Evolutionary conservation across 2,113 vertebrate genomes (phyloP), one percentile per base, ranked within the genome.

Genomic region (Rhodinocichla rosea): DNA sequence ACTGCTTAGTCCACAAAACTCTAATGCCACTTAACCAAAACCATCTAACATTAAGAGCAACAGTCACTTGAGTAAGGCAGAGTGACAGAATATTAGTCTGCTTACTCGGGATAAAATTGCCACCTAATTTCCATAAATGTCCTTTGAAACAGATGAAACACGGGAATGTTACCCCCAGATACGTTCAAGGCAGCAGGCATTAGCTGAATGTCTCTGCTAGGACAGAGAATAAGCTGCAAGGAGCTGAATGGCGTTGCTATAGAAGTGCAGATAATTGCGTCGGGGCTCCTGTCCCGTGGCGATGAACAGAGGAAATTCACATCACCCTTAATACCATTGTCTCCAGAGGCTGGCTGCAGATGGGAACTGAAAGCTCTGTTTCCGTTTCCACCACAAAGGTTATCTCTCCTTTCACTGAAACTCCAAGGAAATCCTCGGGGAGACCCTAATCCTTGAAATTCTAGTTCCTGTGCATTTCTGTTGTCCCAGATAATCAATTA

Each of bases 361-460:
- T 92, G 89, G 94, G 91, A 95, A 76, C 79, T 76, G 95, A 90
- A 91, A 94, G 92, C 82, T 42, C 1, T 78, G 65, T 37, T 97
- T 96, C 92, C 65, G 26, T 87, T 94, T 94, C 81, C 82, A 91
- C 57, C 80, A 56, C 95, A 75, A 83, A 96, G 76, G 84, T 92
- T 95, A 76, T 94, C 91, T 88, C 89, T 96, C 55, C 64, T 68
- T 79, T 55, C 77, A 85, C 78, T 90, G 75, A 89, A 93, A 69
- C 65, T 68, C 3, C 15, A 87, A 90, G 85, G 85, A 94, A 95
- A 92, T 87, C 93, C 90, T 93, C 0, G 0, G 94, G 90, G 94
- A 89, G 86, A 93, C 49, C 90, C 88, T 95, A 96, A 96, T 96
- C 95, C 93, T 95, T 94, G 92, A 94, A 95, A 96, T 95, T 92